These are phyloP conservation scores for Euphonia xanthogaster DNA, from an alignment of 2,797 vertebrate species.

Conservation along the genomic window DNA sequence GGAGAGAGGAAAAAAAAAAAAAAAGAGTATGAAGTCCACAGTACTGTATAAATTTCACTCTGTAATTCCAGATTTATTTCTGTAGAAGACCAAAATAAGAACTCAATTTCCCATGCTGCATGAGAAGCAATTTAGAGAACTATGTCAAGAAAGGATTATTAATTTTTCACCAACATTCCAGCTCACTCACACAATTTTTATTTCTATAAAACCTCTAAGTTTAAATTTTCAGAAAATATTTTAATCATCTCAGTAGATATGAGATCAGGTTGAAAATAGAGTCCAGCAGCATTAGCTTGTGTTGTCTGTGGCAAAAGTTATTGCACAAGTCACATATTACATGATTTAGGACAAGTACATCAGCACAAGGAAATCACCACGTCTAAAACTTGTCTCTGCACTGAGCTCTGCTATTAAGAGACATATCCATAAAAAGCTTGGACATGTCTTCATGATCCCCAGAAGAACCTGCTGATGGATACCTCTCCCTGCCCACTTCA, in stretches of 20 bases:
- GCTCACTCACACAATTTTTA: neutral
- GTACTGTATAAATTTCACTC: neutral
- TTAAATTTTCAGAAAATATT: neutral
- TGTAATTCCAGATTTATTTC: neutral
- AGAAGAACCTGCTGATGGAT: neutral
- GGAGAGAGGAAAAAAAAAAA: too few species aligned
- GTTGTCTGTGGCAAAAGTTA: neutral
- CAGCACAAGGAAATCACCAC: neutral
- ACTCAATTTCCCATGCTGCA: neutral
- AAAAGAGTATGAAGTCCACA: neutral
- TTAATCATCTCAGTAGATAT: neutral
- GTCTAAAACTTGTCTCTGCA: neutral
- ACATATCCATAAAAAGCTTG: neutral
- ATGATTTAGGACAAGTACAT: neutral
- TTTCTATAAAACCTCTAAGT: neutral
- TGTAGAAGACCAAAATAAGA: conserved; percentile 7
- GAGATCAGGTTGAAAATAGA: neutral
- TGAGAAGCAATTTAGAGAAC: neutral
- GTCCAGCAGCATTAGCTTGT: neutral
- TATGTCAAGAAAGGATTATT: neutral
- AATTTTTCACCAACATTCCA: neutral
- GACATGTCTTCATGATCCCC: neutral
- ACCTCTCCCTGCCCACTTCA: neutral
- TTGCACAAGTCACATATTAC: neutral
- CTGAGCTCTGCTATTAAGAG: neutral